Conservation (phyloP, 1,140 invertebrate species). For the Drosophila pachea region DNA sequence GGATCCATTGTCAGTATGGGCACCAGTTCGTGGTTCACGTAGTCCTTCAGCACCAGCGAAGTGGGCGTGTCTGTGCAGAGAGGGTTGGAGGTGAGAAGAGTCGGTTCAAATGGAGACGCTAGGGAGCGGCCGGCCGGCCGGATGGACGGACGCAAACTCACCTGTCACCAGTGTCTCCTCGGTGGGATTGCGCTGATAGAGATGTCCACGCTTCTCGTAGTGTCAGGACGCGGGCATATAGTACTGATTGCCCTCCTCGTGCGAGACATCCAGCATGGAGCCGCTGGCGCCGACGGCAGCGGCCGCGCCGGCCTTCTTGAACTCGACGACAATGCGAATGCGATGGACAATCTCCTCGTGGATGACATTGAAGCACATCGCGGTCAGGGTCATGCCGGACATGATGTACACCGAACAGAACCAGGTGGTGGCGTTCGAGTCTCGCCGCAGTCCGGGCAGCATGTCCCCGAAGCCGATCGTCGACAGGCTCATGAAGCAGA, state of each 20-base stretch:
- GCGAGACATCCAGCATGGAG: conserved; percentile 68
- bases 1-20: conserved; percentile 78
- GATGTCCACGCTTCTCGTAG: conserved; percentile 81
- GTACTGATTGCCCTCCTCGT: conserved; percentile 81
- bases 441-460: conserved; percentile 87
- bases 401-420: conserved; percentile 97
- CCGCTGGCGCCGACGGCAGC: conserved; percentile 40
- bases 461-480: conserved; percentile 96
- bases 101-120: too few relatives aligned
- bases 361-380: conserved; percentile 98
- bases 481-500: conserved; percentile 95
- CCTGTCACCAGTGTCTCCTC: conserved; percentile 82
- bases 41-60: conserved; percentile 80
- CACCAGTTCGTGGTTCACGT: conserved; percentile 76
- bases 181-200: conserved; percentile 83
- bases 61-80: conserved; percentile 81
- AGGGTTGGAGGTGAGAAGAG: too few relatives aligned
- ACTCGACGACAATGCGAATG: conserved; percentile 83
- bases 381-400: conserved; percentile 96
- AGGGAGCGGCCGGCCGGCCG: too few relatives aligned
- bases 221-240: conserved; percentile 83
- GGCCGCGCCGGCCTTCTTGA: conserved; percentile 73
- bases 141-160: background rate
- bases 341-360: conserved; percentile 94
- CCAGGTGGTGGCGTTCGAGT: conserved; percentile 85